phyloP scores from a whole-genome alignment of 1,140 invertebrate species.

The Aethina tumida region DNA sequence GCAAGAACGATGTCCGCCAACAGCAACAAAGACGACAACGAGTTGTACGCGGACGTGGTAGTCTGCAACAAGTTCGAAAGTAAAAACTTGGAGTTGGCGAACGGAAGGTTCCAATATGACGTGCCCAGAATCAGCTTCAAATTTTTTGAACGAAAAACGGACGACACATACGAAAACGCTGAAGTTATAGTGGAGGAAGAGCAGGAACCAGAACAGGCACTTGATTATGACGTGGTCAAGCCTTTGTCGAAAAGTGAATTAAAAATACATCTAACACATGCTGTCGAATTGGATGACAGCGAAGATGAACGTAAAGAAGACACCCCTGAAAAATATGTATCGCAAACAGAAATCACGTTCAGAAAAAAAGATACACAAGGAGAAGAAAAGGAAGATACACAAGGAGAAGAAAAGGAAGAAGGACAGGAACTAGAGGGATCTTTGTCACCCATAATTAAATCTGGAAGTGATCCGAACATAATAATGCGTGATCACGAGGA shows the following conservation, averaged over 20 bases:
- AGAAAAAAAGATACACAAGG: neutral
- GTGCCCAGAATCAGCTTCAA: slow-evolving; percentile 34
- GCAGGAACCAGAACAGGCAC: too few species aligned
- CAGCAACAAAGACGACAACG: slow-evolving; percentile 15
- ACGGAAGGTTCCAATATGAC: slow-evolving; percentile 27
- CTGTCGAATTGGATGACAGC: neutral
- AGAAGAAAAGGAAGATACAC: neutral
- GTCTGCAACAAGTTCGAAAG: slow-evolving; percentile 6
- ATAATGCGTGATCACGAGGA: slow-evolving; percentile 14
- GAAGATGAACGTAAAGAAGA: slow-evolving; percentile 5
- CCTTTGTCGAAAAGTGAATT: slow-evolving; percentile 18
- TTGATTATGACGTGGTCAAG: slow-evolving; percentile 8
- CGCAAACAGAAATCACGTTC: too few species aligned
- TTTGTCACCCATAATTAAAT: slow-evolving; percentile 21
- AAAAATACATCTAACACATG: slow-evolving; percentile 14
- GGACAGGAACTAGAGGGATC: slow-evolving; percentile 7
- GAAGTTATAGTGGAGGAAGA: too few species aligned
- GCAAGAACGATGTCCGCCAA: slow-evolving; percentile 17
- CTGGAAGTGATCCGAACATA: slow-evolving; percentile 31
- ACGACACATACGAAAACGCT: slow-evolving; percentile 17
- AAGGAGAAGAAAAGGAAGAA: neutral
- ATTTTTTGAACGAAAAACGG: slow-evolving; percentile 25
- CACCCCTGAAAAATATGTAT: neutral
- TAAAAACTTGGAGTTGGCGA: slow-evolving; percentile 17
- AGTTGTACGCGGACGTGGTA: slow-evolving; percentile 25